These are phyloP conservation scores for Willisornis vidua DNA, from an alignment of 2,113 vertebrate species.

Conservation along the genomic window DNA sequence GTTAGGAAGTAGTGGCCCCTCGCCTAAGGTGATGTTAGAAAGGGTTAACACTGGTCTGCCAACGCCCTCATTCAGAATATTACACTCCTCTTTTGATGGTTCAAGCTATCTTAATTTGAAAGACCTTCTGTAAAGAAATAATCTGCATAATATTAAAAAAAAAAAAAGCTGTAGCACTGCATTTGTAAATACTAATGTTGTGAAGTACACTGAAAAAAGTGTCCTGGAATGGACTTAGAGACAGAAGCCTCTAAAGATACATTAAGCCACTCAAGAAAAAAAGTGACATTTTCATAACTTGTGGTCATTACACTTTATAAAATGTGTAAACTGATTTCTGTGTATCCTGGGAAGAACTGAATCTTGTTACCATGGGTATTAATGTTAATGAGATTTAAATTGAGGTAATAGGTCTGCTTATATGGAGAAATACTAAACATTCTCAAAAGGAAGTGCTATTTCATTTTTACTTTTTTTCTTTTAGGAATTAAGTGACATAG, in stretches of 20 bases:
- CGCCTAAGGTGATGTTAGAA: neutral
- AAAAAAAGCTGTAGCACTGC: neutral
- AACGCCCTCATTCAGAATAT: neutral
- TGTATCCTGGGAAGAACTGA: neutral
- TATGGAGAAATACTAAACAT: neutral
- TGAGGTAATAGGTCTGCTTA: neutral
- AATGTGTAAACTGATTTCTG: fast-evolving
- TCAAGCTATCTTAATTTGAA: neutral
- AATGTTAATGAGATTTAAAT: conserved; percentile 11
- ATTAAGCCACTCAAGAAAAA: neutral
- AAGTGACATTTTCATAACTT: neutral
- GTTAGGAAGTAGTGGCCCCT: neutral
- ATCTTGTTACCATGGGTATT: neutral
- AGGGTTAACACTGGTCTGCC: neutral
- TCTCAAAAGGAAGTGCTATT: neutral
- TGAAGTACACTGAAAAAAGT: neutral
- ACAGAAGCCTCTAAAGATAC: neutral
- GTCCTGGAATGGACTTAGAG: neutral
- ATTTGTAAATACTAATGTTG: neutral
- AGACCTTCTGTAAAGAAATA: neutral
- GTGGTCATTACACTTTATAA: neutral
- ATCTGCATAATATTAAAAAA: neutral
- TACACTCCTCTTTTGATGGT: neutral
- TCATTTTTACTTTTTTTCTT: neutral
- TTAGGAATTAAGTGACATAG: neutral